phyloP scores from a whole-genome alignment of 2,113 vertebrate genomes.

The Trachemys scripta region DNA sequence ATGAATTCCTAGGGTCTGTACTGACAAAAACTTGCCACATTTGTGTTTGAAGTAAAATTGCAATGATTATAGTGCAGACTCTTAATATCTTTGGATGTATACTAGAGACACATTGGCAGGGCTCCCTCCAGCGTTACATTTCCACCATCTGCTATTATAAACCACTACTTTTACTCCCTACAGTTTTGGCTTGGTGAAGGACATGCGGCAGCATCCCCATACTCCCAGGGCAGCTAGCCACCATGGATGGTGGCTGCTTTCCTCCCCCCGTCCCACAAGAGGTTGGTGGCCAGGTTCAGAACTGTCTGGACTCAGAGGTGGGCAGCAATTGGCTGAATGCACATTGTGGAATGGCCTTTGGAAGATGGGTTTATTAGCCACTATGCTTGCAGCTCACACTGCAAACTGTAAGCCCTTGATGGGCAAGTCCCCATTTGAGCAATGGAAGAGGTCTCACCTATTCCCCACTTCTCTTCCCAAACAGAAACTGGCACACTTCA shows the following conservation, averaged over 20 bases:
- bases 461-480: not conserved
- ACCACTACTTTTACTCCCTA: no score
- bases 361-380: not conserved
- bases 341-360: not conserved
- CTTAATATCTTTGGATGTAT: not conserved
- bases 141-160: no score
- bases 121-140: not conserved
- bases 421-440: not conserved
- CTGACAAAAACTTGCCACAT: not conserved
- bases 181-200: not conserved
- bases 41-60: not conserved
- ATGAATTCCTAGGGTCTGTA: not conserved
- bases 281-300: not conserved
- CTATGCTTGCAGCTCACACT: not conserved
- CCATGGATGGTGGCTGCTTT: not conserved
- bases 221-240: not conserved
- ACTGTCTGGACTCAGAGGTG: not conserved
- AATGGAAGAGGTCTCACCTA: not conserved
- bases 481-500: not conserved
- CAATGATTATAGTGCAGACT: not conserved
- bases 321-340: not conserved
- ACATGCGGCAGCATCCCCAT: not conserved
- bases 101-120: no score
- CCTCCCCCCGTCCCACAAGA: not conserved
- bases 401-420: not conserved